Conservation (phyloP, 35 echinoderm and acorn worm species). For the Ptychodera flava region DNA sequence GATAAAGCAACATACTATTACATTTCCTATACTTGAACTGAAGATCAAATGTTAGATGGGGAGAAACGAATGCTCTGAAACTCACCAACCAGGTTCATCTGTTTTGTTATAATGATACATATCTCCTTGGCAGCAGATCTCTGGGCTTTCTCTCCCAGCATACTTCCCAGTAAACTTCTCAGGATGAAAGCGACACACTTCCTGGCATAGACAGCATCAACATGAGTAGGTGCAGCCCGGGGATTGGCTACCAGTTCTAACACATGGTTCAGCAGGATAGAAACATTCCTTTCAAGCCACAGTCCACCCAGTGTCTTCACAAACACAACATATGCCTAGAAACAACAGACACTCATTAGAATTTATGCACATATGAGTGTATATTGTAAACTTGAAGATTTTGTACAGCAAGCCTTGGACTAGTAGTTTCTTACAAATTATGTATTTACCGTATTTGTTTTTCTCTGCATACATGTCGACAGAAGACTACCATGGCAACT, state of each 20-base stretch:
- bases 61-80: no score
- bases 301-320: conserved; percentile 80
- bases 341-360: neutral
- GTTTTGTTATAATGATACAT: conserved; percentile 77
- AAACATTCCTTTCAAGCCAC: conserved; percentile 89
- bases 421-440: no score
- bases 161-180: conserved; percentile 63
- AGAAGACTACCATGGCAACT: no score
- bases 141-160: conserved; percentile 94
- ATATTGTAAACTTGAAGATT: no score
- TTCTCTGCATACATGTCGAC: no score
- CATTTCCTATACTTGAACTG: no score
- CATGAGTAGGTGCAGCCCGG: conserved; percentile 83
- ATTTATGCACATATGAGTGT: no score
- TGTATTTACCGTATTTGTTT: no score
- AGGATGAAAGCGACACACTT: conserved; percentile 92
- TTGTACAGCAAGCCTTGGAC: no score
- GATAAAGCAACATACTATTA: no score
- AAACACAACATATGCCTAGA: conserved; percentile 78
- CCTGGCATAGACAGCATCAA: conserved; percentile 89
- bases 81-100: conserved; percentile 89
- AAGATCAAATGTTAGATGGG: no score
- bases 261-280: conserved; percentile 62
- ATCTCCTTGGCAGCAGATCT: conserved; percentile 82
- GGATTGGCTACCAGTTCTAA: conserved; percentile 83